These are phyloP conservation scores for Limnephilus rhombicus DNA, from an alignment of 2,888 invertebrate genomes.

Conservation along the genomic window DNA sequence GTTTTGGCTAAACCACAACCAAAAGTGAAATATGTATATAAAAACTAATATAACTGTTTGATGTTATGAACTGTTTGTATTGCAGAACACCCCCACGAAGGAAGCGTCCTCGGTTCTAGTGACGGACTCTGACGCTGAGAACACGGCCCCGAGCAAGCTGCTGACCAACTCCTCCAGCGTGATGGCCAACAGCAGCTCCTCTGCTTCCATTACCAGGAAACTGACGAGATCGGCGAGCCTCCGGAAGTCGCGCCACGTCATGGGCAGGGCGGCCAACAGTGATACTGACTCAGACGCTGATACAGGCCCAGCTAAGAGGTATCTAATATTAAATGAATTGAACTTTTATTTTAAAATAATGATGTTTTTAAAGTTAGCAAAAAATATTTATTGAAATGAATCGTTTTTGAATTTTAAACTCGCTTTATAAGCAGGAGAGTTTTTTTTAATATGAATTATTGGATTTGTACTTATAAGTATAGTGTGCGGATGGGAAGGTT, in stretches of 20 bases:
- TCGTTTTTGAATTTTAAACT: too few relatives aligned
- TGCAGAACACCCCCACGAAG: conserved; percentile 63
- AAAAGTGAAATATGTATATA: neutral
- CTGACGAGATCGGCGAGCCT: conserved; percentile 84
- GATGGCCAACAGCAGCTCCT: conserved; percentile 15
- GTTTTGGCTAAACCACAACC: neutral
- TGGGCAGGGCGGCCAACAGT: conserved; percentile 78
- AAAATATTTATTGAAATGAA: too few relatives aligned
- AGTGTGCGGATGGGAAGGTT: too few relatives aligned
- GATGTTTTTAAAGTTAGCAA: neutral
- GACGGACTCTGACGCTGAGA: conserved; percentile 71
- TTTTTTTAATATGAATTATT: too few relatives aligned
- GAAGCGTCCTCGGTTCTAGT: conserved; percentile 67
- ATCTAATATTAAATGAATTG: neutral
- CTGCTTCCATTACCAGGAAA: conserved; percentile 77
- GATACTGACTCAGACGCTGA: conserved; percentile 85
- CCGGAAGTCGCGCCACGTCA: conserved; percentile 81
- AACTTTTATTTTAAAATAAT: neutral
- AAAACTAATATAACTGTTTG: too few relatives aligned
- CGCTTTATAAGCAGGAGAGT: too few relatives aligned
- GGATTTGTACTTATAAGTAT: too few relatives aligned
- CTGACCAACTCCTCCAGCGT: conserved; percentile 59
- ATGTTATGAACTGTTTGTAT: neutral
- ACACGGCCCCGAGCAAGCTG: conserved; percentile 68
- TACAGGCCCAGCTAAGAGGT: conserved; percentile 62